Evolutionary conservation across 2,113 vertebrate species (phyloP).

Genomic region (Aegithalos caudatus): DNA sequence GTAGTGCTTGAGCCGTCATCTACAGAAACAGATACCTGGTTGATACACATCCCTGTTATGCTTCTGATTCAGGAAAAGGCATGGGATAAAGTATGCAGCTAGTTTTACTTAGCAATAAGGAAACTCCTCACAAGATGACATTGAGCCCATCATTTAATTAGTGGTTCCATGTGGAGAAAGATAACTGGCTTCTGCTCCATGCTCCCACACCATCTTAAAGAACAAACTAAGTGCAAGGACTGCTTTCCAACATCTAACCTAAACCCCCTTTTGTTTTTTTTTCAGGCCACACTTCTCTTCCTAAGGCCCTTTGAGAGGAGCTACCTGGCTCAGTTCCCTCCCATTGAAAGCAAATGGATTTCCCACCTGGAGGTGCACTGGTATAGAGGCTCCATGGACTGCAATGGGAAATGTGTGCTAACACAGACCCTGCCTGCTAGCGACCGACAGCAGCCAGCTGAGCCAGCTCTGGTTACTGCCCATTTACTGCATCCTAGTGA

Average conservation of each 20-base stretch:
- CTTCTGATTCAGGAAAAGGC: background rate
- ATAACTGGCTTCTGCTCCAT: background rate
- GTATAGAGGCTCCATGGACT: background rate
- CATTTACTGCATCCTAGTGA: background rate
- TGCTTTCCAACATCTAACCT: background rate
- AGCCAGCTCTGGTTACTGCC: background rate
- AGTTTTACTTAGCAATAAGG: background rate
- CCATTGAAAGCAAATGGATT: background rate
- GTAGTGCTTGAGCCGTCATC: background rate
- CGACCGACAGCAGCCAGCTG: background rate
- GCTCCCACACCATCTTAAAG: background rate
- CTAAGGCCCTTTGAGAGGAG: background rate
- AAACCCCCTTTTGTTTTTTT: background rate
- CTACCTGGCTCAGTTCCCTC: background rate
- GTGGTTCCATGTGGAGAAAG: background rate
- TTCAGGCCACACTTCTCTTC: background rate
- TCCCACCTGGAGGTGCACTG: background rate
- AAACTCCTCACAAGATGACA: background rate
- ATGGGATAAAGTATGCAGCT: background rate
- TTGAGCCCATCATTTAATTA: background rate
- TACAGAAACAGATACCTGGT: background rate
- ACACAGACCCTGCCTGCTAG: background rate
- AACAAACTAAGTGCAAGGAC: background rate
- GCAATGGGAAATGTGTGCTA: rapidly evolving
- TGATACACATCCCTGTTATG: background rate